A percentile compares a stretch with the other conserved stretches of the same genome.
These are phyloP conservation scores for Esox niger DNA, from an alignment of 2,113 vertebrate species.

Conservation along the genomic window DNA sequence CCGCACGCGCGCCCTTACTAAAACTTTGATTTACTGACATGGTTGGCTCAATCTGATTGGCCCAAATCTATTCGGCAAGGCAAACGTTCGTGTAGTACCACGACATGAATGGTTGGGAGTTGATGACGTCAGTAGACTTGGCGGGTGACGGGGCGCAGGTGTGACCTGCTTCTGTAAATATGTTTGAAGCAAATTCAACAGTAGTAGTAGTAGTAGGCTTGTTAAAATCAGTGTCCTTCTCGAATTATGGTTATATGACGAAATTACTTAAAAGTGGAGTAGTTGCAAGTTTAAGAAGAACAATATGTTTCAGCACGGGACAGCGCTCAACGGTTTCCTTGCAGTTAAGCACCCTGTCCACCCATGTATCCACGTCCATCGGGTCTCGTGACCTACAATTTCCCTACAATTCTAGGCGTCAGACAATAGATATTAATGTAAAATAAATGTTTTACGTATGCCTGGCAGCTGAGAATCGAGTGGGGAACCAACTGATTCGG, in stretches of 20 bases:
- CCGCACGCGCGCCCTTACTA: constrained; percentile 22
- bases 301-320: background rate
- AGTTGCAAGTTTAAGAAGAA: too few relatives aligned
- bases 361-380: too few relatives aligned
- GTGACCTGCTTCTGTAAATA: background rate
- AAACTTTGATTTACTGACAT: constrained; percentile 23
- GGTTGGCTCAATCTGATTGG: constrained; percentile 17
- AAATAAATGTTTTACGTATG: too few relatives aligned
- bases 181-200: background rate
- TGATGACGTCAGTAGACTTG: background rate
- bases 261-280: background rate
- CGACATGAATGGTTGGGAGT: background rate
- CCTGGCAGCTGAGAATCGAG: too few relatives aligned
- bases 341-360: background rate
- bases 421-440: too few relatives aligned
- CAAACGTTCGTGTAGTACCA: constrained; percentile 6
- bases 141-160: background rate
- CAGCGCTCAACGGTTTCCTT: background rate
- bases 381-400: background rate
- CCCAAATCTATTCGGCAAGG: background rate
- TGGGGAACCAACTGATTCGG: too few relatives aligned
- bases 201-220: background rate
- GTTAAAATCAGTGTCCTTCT: background rate
- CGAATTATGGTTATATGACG: background rate
- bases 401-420: too few relatives aligned